Percentiles rank a stretch among this genome's conserved stretches.
phyloP scores from a whole-genome alignment of 2,888 invertebrate species.

The Agonopterix arenella region DNA sequence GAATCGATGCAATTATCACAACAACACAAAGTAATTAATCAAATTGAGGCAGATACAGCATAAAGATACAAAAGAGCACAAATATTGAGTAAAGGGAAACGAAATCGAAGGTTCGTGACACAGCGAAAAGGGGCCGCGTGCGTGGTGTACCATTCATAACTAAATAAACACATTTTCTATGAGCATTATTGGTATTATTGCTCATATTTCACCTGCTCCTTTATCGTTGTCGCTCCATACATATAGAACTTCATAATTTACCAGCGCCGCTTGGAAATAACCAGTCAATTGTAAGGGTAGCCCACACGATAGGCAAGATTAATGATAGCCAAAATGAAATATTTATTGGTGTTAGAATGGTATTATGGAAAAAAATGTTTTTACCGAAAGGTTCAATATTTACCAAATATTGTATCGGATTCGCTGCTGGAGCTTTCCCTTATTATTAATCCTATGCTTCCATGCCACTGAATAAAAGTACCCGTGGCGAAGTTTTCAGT shows the following conservation, averaged over 20 bases:
- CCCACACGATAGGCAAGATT: slow-evolving; percentile 41
- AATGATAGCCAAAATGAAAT: slow-evolving; percentile 43
- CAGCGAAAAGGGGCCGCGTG: slow-evolving; percentile 13
- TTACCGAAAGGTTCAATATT: neutral
- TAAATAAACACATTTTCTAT: slow-evolving; percentile 26
- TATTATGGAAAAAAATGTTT: slow-evolving; percentile 11
- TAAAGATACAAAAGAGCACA: slow-evolving; percentile 4
- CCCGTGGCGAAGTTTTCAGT: no score
- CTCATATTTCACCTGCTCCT: slow-evolving; percentile 19
- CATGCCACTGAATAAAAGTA: no score
- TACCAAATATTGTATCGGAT: neutral
- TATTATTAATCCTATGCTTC: no score
- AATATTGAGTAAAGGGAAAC: slow-evolving; percentile 7
- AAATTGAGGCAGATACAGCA: no score
- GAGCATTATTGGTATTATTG: slow-evolving; percentile 11
- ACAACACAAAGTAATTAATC: no score
- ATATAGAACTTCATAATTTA: slow-evolving; percentile 37
- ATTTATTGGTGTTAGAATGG: slow-evolving; percentile 31
- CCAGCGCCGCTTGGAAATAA: slow-evolving; percentile 32
- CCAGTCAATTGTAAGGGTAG: slow-evolving; percentile 45
- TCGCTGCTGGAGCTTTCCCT: no score
- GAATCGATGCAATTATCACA: no score
- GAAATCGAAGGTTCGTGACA: slow-evolving; percentile 6
- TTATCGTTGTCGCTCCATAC: slow-evolving; percentile 16
- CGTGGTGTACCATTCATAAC: slow-evolving; percentile 21